A percentile compares a stretch with the other conserved stretches of the same genome.
These are phyloP conservation scores for Heliconius congener DNA, from an alignment of 1,140 invertebrate species.

Conservation along the genomic window DNA sequence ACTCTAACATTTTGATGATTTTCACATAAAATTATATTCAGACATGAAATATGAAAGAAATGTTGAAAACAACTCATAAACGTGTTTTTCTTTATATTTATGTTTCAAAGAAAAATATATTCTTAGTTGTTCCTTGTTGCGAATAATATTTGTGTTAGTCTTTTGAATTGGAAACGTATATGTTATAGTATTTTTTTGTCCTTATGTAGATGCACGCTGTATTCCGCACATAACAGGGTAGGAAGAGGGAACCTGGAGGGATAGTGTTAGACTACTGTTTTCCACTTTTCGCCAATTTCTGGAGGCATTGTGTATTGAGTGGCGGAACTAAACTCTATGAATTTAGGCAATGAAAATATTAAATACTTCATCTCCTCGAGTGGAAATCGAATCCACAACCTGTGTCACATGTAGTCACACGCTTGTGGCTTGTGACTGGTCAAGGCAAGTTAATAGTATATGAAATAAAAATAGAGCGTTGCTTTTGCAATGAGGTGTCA, in stretches of 20 bases:
- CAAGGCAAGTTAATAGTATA: background rate
- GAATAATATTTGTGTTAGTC: background rate
- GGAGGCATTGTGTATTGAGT: too few species aligned
- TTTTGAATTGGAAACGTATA: background rate
- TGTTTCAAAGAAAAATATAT: background rate
- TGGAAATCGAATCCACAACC: too few species aligned
- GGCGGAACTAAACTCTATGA: too few species aligned
- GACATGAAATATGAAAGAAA: constrained; percentile 1
- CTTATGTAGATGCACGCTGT: too few species aligned
- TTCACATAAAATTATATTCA: background rate
- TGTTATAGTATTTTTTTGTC: background rate
- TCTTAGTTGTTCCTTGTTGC: background rate
- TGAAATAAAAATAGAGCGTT: constrained; percentile 13
- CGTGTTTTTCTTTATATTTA: background rate
- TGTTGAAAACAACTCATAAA: background rate
- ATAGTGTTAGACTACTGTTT: too few species aligned
- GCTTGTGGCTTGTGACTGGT: too few species aligned
- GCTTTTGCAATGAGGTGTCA: constrained; percentile 24
- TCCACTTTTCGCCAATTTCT: too few species aligned
- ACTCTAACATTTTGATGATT: background rate
- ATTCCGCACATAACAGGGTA: too few species aligned
- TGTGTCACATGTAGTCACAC: too few species aligned
- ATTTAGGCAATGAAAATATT: background rate
- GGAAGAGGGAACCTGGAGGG: too few species aligned
- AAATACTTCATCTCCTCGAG: background rate